These are phyloP conservation scores for Caenorhabditis angaria DNA, from an alignment of 2,888 invertebrate species.

Conservation along the genomic window DNA sequence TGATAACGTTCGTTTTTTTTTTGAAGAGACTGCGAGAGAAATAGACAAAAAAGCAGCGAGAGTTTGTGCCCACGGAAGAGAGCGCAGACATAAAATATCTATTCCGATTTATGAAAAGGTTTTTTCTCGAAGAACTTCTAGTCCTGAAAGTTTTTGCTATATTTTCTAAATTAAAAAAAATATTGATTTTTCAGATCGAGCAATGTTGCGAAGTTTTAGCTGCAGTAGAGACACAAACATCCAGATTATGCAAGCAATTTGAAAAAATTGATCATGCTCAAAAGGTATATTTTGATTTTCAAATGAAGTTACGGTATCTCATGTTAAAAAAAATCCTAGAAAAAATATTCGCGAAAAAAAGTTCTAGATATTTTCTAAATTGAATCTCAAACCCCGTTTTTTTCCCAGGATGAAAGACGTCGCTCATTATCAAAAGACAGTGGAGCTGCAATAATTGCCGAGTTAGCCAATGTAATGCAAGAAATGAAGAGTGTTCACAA, in stretches of 20 bases:
- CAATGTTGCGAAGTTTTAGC: slow-evolving; percentile 69
- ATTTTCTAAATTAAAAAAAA: background rate
- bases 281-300: slow-evolving; percentile 34
- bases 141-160: too few species aligned
- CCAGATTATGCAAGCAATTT: slow-evolving; percentile 65
- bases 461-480: slow-evolving; percentile 68
- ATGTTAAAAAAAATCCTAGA: background rate
- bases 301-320: background rate
- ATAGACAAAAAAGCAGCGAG: too few species aligned
- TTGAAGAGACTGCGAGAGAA: too few species aligned
- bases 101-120: too few species aligned
- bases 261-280: slow-evolving; percentile 68
- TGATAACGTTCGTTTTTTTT: too few species aligned
- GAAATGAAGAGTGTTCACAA: slow-evolving; percentile 66
- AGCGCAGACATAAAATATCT: too few species aligned
- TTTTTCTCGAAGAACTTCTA: too few species aligned
- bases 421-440: slow-evolving; percentile 68
- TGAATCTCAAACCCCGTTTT: slow-evolving; percentile 10
- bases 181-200: slow-evolving; percentile 57
- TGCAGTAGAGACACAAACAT: slow-evolving; percentile 69
- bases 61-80: too few species aligned
- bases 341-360: too few species aligned
- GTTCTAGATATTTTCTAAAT: background rate
- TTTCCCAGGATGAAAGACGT: slow-evolving; percentile 63
- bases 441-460: slow-evolving; percentile 65